Evolutionary conservation across 2,797 vertebrate species (phyloP), one percentile per base, ranked within the genome.

Genomic region (Masticophis lateralis): DNA sequence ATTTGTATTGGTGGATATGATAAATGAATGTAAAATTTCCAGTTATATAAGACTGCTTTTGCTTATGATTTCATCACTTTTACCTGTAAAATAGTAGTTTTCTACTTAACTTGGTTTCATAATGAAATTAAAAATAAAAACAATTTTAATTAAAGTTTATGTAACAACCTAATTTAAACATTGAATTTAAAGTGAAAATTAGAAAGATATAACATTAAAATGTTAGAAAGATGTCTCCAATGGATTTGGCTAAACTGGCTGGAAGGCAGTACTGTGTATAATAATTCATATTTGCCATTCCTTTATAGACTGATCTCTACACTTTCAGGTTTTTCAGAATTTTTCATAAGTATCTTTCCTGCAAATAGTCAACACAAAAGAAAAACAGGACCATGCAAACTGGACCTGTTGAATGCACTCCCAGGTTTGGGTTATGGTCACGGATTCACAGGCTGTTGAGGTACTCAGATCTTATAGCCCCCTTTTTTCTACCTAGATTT

Each of bases 1-100:
- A 91, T 93, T 93, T 93, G 61, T 79, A 83, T 61, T 88, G 86
- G 90, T 91, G 63, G 51, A 55, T 55, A 18, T 53, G 86, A n/a
- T 32, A 37, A 12, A 87, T 91, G 27, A 91, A 6, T 18, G 20
- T 61, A 79, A 88, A 91, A 88, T 60, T 91, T 88, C 27, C 69
- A 37, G 55, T 93, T 60, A 93, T 60, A 79, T 79, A 91, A 93
- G 61, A 60, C 43, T 2, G 18, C 18, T 22, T 12, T 91, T 93
- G 55, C 86, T 43, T 79, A 61, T 79, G 88, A 61, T 93, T 93
- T 91, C 55, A 93, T 47, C 66, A 74, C 8, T 22, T 53, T 91
- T n/a, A 20, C 14, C 9, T 28, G 22, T 37, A 51, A n/a, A 69
- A 28, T 27, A 69, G n/a, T 28, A 63, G 9, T 86, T 27, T n/a